Percentiles rank a stretch among this genome's conserved stretches.
Evolutionary conservation across 1,140 invertebrate species (phyloP).

Genomic region (Oscheius sp.): DNA sequence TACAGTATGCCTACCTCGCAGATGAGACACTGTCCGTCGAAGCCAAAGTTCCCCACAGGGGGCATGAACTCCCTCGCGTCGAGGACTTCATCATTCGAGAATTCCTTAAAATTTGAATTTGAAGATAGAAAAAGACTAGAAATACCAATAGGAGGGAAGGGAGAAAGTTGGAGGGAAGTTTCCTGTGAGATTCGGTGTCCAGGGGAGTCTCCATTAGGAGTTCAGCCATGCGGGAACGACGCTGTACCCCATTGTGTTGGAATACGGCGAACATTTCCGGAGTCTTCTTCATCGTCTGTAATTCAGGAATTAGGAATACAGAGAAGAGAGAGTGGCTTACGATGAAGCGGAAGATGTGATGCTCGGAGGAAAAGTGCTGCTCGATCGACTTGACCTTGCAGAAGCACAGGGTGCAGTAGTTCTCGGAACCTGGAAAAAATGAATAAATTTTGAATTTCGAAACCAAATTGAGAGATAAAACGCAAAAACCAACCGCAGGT

Average conservation of each 20-base stretch:
- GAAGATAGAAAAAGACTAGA: no score
- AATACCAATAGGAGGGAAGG: background rate
- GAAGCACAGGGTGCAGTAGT: background rate
- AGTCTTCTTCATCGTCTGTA: background rate
- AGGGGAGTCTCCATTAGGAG: background rate
- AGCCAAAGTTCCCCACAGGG: background rate
- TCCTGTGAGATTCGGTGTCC: background rate
- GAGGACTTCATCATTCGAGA: background rate
- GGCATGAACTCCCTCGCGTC: background rate
- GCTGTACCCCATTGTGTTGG: background rate
- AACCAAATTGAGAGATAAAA: no score
- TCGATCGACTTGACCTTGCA: background rate
- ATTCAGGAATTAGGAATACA: background rate
- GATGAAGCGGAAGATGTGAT: conserved; percentile 10
- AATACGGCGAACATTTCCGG: background rate
- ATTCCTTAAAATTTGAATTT: no score
- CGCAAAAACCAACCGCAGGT: background rate
- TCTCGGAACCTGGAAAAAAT: background rate
- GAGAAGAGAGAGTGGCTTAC: background rate
- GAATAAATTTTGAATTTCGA: no score
- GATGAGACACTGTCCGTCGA: background rate
- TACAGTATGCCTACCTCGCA: background rate
- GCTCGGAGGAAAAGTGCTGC: conserved; percentile 15
- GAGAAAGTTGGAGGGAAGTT: background rate
- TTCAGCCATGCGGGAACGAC: background rate